Base-by-base conservation (phyloP, 1,140 invertebrate species). In the Rhizoglyphus robini region DNA sequence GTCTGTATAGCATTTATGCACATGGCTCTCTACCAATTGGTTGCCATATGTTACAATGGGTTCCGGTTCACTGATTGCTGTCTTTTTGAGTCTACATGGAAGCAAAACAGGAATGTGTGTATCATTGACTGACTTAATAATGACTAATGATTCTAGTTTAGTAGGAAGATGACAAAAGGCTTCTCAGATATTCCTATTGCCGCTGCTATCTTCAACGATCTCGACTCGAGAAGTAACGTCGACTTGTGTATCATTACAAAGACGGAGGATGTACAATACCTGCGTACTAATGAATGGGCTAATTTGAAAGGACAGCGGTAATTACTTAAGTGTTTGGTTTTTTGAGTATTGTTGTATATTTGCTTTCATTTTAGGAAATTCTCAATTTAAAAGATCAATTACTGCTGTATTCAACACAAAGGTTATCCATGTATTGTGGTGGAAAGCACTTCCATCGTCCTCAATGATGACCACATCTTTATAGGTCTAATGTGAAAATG, bases 121-220 rank as follows among this genome's bases (percentile, higher is more conserved):
- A 5, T 25, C 8, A 20, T 49, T 48, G 2, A 58, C 2, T n/a
- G n/a, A 3, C 41, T 2, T 49, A 8, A 29, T 46, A 25, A 25
- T 64, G 27, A 18, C 41, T 31, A 41, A n/a, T 57, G 0, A 30
- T 15, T 31, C 20, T 13, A 18, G 1, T 51, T 64, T 1, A 88
- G 84, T 85, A 92, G 75, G 89, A 91, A 70, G 90, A 96, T 72
- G 95, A 86, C 2, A 91, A 92, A 73, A 78, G 84, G 70, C 75
- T 99, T 34, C 90, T 97, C 0, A 81, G 89, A 63, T 86, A 96
- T 81, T 94, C n/a, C 90, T 0, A 92, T 99, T 72, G 84, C 87
- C 49, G 90, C 88, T 71, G 96, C 95, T 80, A 90, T 99, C 71
- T 94, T 95, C 75, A 95, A 98, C 78, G 96, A 99, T 78, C 81